Evolutionary conservation across 1,140 invertebrate genomes (phyloP).

Genomic region (Dendrolimus kikuchii): DNA sequence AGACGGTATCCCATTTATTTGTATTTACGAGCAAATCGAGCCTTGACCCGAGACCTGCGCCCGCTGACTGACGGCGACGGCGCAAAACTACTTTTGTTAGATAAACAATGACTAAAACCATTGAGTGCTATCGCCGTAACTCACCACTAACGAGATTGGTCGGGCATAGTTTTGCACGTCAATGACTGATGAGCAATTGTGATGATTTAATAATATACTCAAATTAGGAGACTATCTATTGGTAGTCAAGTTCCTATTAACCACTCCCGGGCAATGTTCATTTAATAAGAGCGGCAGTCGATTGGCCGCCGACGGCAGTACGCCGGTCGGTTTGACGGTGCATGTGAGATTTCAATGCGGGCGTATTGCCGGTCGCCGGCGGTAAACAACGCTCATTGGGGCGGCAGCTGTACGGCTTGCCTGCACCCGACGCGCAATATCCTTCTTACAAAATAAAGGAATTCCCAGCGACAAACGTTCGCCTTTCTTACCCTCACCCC

Average conservation of each 20-base stretch:
- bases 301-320: neutral
- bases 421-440: conserved; percentile 68
- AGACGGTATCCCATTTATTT: conserved; percentile 52
- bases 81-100: conserved; percentile 18
- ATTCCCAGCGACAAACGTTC: conserved; percentile 61
- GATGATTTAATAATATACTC: neutral
- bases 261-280: conserved; percentile 8
- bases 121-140: conserved; percentile 15
- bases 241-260: too few relatives aligned
- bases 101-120: conserved; percentile 21
- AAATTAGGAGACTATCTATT: too few relatives aligned
- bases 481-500: conserved; percentile 57
- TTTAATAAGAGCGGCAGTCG: conserved; percentile 26
- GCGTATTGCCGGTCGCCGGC: conserved; percentile 36
- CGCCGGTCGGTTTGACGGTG: conserved; percentile 26
- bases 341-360: conserved; percentile 34
- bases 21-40: conserved; percentile 55
- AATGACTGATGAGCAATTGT: conserved; percentile 5
- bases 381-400: conserved; percentile 44
- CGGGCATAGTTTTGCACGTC: conserved; percentile 1
- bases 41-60: conserved; percentile 42
- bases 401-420: conserved; percentile 37
- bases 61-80: conserved; percentile 11
- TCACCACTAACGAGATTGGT: conserved; percentile 11
- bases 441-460: conserved; percentile 65